Evolutionary conservation across 2,888 invertebrate genomes (phyloP), one percentile per base, ranked within the genome.

Genomic region (Muscina levida): DNA sequence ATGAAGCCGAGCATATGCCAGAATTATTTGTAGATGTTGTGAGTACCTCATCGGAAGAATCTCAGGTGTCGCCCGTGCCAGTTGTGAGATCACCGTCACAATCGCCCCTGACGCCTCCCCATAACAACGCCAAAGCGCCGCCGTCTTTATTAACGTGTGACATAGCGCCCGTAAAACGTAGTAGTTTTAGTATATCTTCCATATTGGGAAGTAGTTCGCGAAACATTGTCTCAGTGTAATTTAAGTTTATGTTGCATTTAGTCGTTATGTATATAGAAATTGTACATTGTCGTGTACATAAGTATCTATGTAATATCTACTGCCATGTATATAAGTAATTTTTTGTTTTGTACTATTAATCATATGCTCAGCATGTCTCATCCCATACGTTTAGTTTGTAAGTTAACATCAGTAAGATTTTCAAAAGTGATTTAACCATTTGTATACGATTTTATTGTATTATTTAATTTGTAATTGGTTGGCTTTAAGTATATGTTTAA

Each of bases 151-250:
- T 59, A 72, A 76, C 13, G 42, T 83, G n/a, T 78, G 83, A 65
- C 79, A 84, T 56, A 77, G n/a, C n/a, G n/a, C 85, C 77, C 77
- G 79, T 75, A 2, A 89, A 87, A 82, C 87, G 88, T 62, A 87
- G 85, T 56, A 89, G 87, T 77, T 90, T 90, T 76, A 89, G 90
- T 72, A 90, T 90, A 77, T 90, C 90, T 1, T 89, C 90, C n/a
- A 90, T 90, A 82, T 84, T 90, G 80, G 90, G 70, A 22, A 77
- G 42, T 46, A 74, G 75, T 65, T 65, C 62, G 1, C 37, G 74
- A 10, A 81, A 68, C 53, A 71, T 72, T 15, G 77, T 81, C 6
- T 57, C 81, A 2, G 68, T 77, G 42, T 81, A 59, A 67, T 37
- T 70, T 8, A 24, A 10, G 13, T 66, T n/a, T n/a, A n/a, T n/a